Conservation (phyloP, 1,140 invertebrate species). For the Geopemphigus sp. region DNA sequence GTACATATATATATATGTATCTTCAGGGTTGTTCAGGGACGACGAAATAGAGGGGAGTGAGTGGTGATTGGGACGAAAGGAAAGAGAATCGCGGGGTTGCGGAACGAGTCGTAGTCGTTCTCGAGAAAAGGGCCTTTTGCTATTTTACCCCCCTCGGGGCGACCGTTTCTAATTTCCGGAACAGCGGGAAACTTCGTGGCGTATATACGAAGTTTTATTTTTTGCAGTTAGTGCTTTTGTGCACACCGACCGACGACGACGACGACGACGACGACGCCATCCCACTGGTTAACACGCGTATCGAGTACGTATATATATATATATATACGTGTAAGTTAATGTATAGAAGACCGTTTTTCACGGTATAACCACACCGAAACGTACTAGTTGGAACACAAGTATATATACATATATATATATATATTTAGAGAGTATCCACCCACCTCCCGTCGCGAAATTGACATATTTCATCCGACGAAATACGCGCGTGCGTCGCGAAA, state of each 20-base stretch:
- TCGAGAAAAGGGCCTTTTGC: neutral
- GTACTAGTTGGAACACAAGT: no score
- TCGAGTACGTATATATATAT: neutral
- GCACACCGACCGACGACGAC: neutral
- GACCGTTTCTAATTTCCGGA: constrained; percentile 28
- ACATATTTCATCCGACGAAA: neutral
- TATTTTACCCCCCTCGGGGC: neutral
- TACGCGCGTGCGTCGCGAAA: neutral
- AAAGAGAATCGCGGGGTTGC: neutral
- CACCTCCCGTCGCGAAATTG: neutral
- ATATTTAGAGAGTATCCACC: neutral
- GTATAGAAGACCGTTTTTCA: neutral
- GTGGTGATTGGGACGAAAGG: neutral
- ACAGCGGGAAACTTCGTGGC: neutral
- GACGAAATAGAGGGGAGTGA: no score
- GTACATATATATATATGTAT: no score
- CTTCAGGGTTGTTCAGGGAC: no score
- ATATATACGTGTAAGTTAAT: no score
- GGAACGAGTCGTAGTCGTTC: neutral
- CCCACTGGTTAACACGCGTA: neutral
- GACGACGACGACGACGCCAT: neutral
- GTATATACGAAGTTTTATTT: neutral
- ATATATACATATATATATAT: no score
- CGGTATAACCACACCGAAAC: neutral
- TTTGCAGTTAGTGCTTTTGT: no score